Percentiles rank a stretch among this genome's conserved stretches.
phyloP scores from a whole-genome alignment of 2,113 vertebrate species.

The Laticauda laticaudata region DNA sequence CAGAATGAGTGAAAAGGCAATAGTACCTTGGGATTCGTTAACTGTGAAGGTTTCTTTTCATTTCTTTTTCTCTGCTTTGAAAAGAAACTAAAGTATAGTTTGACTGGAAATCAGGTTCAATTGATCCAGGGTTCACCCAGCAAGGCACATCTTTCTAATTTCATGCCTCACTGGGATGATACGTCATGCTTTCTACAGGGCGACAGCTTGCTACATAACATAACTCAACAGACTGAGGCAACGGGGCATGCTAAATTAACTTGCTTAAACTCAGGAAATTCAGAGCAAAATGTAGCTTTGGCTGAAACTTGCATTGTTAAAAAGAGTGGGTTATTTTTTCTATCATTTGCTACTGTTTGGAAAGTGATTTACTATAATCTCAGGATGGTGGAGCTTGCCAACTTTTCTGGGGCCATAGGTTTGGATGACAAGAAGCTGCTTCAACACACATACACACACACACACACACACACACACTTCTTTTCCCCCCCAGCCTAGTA shows the following conservation, averaged over 20 bases:
- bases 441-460: too few relatives aligned
- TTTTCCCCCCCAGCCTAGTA: background rate
- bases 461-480: background rate
- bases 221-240: slow-evolving; percentile 67
- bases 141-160: slow-evolving; percentile 79
- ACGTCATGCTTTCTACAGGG: slow-evolving; percentile 65
- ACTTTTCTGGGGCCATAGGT: background rate
- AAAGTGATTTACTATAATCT: slow-evolving; percentile 1
- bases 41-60: background rate
- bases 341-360: slow-evolving; percentile 2
- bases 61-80: slow-evolving; percentile 37
- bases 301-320: slow-evolving; percentile 39
- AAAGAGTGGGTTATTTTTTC: background rate
- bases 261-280: slow-evolving; percentile 46
- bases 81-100: slow-evolving; percentile 66
- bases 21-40: background rate
- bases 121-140: slow-evolving; percentile 74
- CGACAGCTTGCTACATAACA: slow-evolving; percentile 74
- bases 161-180: slow-evolving; percentile 71
- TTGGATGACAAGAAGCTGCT: background rate
- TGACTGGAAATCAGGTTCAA: slow-evolving; percentile 66
- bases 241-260: slow-evolving; percentile 66
- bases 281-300: slow-evolving; percentile 45
- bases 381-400: background rate
- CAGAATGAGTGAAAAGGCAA: background rate